Evolutionary conservation across 2,888 invertebrate species (phyloP), one percentile per base, ranked within the genome.

Genomic region (Micropterix aruncella): DNA sequence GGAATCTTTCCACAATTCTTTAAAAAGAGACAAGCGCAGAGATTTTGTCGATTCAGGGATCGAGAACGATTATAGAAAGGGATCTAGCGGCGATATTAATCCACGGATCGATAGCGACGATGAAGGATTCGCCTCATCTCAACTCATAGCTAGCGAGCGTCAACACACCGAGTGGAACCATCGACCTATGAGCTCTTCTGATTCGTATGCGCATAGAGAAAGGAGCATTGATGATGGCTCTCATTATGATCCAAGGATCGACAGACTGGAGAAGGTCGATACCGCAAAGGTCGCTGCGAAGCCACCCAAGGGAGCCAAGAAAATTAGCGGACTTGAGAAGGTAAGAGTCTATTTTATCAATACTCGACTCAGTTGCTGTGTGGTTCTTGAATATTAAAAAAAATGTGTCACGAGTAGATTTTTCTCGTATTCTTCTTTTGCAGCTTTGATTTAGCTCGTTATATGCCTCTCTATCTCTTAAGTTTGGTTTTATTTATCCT

Each of bases 1-100:
- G 1, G 70, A 70, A 49, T 60, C 69, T 2, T 77, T 72, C 53
- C 79, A 80, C 50, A 75, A 76, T 53, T 80, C 80, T 53, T 65
- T 80, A 47, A 69, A 73, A 38, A 70, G 79, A 50, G 66, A 75
- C 19, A 77, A 75, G 52, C 69, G 73, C 18, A 75, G 75, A 47
- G 65, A 70, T 38, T 66, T 81, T 43, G 80, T 79, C 2, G 86
- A 87, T 63, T 87, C 86, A 0, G 86, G 87, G 1, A 86, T 86
- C 50, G 86, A 86, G 56, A 85, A 86, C 52, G 86, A 87, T 59
- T 83, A 83, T 54, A 74, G 83, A 43, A 75, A 83, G 49, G 83
- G 84, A 54, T 82, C 83, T 1, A 76, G 70, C 52, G 73, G 73
- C 15, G 77, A 77, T 46, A 59, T 76, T 15, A 61, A 66, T 44